Evolutionary conservation across 2,797 vertebrate genomes (phyloP), one percentile per base, ranked within the genome.

Genomic region (Crocidura indochinensis): DNA sequence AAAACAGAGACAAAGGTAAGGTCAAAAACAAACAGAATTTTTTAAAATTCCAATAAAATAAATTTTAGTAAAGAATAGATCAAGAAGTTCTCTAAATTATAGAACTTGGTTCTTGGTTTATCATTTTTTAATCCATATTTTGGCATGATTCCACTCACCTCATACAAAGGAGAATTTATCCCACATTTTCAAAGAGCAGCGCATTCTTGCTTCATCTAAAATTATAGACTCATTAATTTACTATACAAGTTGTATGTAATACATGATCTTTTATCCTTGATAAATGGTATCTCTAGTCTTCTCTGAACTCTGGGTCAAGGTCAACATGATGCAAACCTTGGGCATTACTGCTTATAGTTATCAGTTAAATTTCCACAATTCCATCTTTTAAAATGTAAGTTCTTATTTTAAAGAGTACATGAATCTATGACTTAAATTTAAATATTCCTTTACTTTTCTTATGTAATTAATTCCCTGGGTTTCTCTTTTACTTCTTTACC

Each of bases 151-250:
- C 75, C 73, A 80, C 46, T 3, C 17, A 31, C 27, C 19, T 29
- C 10, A 6, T 71, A 12, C 26, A 75, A 71, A 85, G 8, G 20
- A 53, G 2, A 64, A 20, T 38, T 49, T 65, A 27, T 29, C 49
- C 26, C 69, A 71, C n/a, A 10, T 74, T 74, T 74, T 62, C 12
- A 87, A 90, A 74, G 75, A 71, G 51, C 60, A 73, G 6, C 46
- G 74, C 46, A 49, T 69, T 74, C 46, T 71, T 87, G 24, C 2
- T 78, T 83, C 10, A 8, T 38, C n/a, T 6, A 11, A 22, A 46
- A 60, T 69, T 71, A 2, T 29, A 82, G n/a, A 29, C 60, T 88
- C 22, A 17, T 75, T 72, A 76, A 77, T 80, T 93, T 91, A 22
- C 65, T 81, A 69, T 22, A 7, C 38, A 72, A 1, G 46, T 47